Conservation (phyloP, 2,797 vertebrate species). For the Loris lydekkerianus region DNA sequence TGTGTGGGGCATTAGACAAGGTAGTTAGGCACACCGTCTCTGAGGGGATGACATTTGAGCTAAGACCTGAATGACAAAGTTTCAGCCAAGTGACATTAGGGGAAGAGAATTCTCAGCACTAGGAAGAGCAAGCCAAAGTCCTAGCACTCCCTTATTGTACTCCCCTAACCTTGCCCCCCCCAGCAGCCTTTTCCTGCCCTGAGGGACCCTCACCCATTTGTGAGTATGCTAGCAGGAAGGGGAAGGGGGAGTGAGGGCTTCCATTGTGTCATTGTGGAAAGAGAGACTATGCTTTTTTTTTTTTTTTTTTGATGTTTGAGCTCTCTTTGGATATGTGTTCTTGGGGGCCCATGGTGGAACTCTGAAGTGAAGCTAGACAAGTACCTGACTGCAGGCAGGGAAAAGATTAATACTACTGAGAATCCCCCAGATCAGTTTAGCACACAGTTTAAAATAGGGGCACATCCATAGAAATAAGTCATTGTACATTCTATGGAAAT, state of each 20-base stretch:
- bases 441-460: not conserved
- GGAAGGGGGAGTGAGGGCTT: not conserved
- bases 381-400: not conserved
- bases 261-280: not conserved
- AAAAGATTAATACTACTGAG: not conserved
- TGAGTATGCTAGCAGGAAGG: not conserved
- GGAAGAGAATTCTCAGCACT: not conserved
- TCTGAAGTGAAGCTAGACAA: not conserved
- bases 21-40: not conserved
- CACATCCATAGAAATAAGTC: not conserved
- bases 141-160: not conserved
- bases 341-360: not conserved
- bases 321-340: conserved; percentile 1
- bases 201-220: not conserved
- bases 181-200: not conserved
- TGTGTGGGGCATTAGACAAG: not conserved
- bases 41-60: not conserved
- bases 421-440: not conserved
- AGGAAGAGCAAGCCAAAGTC: not conserved
- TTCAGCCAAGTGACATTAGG: not conserved
- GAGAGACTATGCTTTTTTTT: not conserved
- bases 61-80: not conserved
- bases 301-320: not conserved
- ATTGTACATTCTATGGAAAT: not conserved
- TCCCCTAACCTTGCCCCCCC: too few relatives aligned